A percentile compares a stretch with the other conserved stretches of the same genome.
Conservation (phyloP, 2,113 vertebrate species). For the Asarcornis scutulata region DNA sequence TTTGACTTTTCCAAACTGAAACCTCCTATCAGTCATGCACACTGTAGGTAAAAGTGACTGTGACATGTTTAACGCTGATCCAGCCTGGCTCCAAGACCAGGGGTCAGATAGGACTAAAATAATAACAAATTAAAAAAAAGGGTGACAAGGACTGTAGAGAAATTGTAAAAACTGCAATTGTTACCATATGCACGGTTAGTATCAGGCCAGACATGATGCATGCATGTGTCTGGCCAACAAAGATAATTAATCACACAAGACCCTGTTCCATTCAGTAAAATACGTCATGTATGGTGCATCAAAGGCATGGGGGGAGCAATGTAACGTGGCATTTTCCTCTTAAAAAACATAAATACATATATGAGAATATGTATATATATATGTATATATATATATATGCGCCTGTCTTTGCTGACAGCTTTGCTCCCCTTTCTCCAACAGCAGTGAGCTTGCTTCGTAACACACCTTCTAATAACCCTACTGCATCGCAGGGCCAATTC, state of each 20-base stretch:
- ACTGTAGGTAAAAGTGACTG: not conserved
- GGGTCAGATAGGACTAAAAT: not conserved
- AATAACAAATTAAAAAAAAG: too few species aligned
- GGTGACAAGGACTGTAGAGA: too few species aligned
- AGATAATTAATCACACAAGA: not conserved
- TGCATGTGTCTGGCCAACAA: not conserved
- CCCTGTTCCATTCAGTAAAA: not conserved
- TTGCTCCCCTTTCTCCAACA: not conserved
- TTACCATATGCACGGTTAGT: accelerated
- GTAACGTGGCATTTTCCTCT: not conserved
- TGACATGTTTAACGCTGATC: not conserved
- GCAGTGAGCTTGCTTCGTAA: not conserved
- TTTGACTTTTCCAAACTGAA: not conserved
- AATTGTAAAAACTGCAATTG: not conserved
- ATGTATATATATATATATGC: too few species aligned
- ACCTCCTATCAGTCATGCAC: accelerated
- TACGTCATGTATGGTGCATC: not conserved
- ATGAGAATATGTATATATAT: too few species aligned
- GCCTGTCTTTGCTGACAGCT: not conserved
- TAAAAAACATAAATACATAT: not conserved
- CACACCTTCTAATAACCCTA: not conserved
- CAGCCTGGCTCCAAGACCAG: not conserved
- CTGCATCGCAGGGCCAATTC: not conserved
- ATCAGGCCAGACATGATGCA: not conserved
- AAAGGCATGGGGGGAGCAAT: not conserved